Evolutionary conservation across 2,113 vertebrate genomes (phyloP), one percentile per base, ranked within the genome.

Genomic region (Pluvianellus socialis): DNA sequence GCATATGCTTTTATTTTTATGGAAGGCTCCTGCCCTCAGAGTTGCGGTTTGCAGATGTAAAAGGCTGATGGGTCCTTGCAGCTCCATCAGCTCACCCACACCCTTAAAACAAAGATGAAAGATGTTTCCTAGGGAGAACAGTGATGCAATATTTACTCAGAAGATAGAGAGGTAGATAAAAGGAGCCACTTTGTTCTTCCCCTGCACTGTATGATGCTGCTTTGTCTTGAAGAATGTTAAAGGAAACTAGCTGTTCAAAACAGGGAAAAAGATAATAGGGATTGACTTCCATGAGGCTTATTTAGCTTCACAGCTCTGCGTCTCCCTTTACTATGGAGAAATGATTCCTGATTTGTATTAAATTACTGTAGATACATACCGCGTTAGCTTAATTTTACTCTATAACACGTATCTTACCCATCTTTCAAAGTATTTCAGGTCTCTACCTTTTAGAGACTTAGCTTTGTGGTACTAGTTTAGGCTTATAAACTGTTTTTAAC

Each of bases 91-190:
- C 86, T 82, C 38, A 3, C 26, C 58, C 27, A 23, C 15, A 9
- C 14, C 73, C 84, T 68, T 70, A 38, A 91, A 90, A 75, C 63
- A 50, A 27, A 79, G 96, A 95, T 92, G 86, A 96, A 92, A 95
- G 86, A 22, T 15, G 26, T 42, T 82, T 92, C 80, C 77, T 14
- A 4, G 62, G 77, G 86, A 86, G 89, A 91, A 27, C 83, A 90
- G 24, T 73, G 95, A 66, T 94, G 94, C 77, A 95, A 12, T 95
- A 73, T 97, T 95, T 97, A 85, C 91, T 89, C 32, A 28, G 79
- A 83, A 74, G 66, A 45, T 15, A 76, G 79, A 88, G 86, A 66
- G 20, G 50, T 32, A 90, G 96, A 90, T 95, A 62, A 95, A 96
- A 94, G 84, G 70, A 91, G 26, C 30, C 0, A 1, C 80, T 95